Conservation (phyloP, 2,888 invertebrate species). For the Anthrax anthrax region DNA sequence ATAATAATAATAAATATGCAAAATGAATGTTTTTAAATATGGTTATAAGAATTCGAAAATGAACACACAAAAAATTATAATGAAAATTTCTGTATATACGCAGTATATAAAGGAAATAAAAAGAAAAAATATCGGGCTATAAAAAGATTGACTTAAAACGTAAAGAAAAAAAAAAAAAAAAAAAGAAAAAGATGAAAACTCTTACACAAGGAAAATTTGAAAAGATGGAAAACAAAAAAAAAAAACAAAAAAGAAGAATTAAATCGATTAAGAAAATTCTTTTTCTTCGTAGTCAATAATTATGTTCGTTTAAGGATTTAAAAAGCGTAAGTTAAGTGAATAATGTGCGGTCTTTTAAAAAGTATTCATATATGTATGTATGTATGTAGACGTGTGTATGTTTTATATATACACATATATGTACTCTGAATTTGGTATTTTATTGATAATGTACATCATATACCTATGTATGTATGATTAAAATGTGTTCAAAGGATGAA, state of each 20-base stretch:
- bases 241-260: background rate
- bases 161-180: background rate
- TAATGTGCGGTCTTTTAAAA: background rate
- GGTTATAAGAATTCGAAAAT: too few relatives aligned
- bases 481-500: too few relatives aligned
- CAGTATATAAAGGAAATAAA: too few relatives aligned
- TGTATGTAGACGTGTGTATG: background rate
- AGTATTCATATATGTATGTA: background rate
- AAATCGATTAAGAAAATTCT: constrained; percentile 6
- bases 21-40: too few relatives aligned
- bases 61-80: too few relatives aligned
- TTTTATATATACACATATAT: background rate
- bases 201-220: too few relatives aligned
- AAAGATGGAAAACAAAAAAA: background rate
- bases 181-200: background rate
- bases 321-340: background rate
- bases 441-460: too few relatives aligned
- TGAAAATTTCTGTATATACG: too few relatives aligned
- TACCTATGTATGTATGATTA: too few relatives aligned
- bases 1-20: too few relatives aligned
- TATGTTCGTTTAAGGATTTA: background rate
- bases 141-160: too few relatives aligned
- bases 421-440: background rate
- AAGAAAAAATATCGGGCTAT: too few relatives aligned
- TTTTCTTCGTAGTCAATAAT: constrained; percentile 1